Evolutionary conservation across 2,797 vertebrate species (phyloP).

Genomic region (Danio jaintianensis): DNA sequence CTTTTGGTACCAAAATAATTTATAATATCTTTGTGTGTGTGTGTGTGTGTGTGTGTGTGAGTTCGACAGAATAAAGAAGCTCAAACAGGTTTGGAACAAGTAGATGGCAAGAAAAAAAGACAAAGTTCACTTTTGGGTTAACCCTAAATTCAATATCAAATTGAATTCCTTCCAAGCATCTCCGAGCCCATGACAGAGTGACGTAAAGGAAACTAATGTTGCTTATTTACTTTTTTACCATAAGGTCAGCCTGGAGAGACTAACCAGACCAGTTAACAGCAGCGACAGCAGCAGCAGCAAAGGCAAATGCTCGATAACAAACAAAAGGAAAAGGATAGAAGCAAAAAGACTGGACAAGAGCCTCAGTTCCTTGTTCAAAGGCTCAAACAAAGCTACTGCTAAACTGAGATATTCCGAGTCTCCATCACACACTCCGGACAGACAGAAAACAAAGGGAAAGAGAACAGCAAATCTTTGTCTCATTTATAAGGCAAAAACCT

Average conservation of each 20-base stretch:
- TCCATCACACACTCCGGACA: slow-evolving; percentile 20
- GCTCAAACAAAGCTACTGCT: background rate
- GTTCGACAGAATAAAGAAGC: too few species aligned
- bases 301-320: slow-evolving; percentile 60
- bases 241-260: slow-evolving; percentile 62
- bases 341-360: slow-evolving; percentile 11
- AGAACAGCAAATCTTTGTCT: slow-evolving; percentile 41
- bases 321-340: slow-evolving; percentile 41
- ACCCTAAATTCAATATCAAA: too few species aligned
- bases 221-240: slow-evolving; percentile 71
- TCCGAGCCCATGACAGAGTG: background rate
- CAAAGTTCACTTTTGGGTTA: too few species aligned
- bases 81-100: too few species aligned
- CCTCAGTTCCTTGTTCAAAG: slow-evolving; percentile 17
- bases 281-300: slow-evolving; percentile 74
- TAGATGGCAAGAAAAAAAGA: too few species aligned
- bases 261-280: slow-evolving; percentile 64
- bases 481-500: slow-evolving; percentile 64
- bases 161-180: background rate
- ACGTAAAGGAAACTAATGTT: slow-evolving; percentile 66
- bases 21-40: too few species aligned
- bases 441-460: background rate
- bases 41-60: too few species aligned
- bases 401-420: slow-evolving; percentile 32
- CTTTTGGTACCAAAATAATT: too few species aligned